A percentile compares a stretch with the other conserved stretches of the same genome.
phyloP scores from a whole-genome alignment of 2,797 vertebrate species.

The Danionella dracula region DNA sequence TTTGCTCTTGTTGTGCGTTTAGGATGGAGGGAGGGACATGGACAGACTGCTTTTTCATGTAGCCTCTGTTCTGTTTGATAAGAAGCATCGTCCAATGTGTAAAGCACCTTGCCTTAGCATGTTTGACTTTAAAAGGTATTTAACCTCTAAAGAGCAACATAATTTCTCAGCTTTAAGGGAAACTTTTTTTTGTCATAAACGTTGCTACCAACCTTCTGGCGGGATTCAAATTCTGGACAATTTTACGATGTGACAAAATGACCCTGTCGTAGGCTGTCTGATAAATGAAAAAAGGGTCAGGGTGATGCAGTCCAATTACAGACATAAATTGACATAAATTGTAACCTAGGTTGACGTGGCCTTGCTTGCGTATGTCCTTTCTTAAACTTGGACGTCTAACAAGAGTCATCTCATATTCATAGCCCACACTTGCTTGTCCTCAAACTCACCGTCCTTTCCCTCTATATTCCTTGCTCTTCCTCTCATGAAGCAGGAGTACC shows the following conservation, averaged over 20 bases:
- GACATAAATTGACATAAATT: slow-evolving; percentile 68
- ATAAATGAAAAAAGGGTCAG: slow-evolving; percentile 15
- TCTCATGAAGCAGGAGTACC: slow-evolving; percentile 33
- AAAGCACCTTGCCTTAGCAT: slow-evolving; percentile 64
- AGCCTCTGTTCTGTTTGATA: slow-evolving; percentile 55
- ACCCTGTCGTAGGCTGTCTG: slow-evolving; percentile 16
- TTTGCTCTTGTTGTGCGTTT: slow-evolving; percentile 35
- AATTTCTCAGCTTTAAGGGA: slow-evolving; percentile 13
- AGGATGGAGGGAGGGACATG: slow-evolving; percentile 13
- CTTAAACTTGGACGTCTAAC: slow-evolving; percentile 73
- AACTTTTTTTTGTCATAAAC: slow-evolving; percentile 12
- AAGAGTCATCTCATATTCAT: slow-evolving; percentile 88
- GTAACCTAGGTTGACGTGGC: slow-evolving; percentile 69
- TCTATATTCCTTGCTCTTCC: slow-evolving; percentile 40
- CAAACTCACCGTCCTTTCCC: slow-evolving; percentile 26
- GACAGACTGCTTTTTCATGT: slow-evolving; percentile 24
- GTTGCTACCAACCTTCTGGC: background rate
- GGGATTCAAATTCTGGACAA: background rate
- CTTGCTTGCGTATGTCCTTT: slow-evolving; percentile 69
- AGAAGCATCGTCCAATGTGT: slow-evolving; percentile 65
- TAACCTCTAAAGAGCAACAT: slow-evolving; percentile 1
- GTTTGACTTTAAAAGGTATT: slow-evolving; percentile 50
- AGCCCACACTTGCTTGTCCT: slow-evolving; percentile 55
- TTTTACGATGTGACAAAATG: slow-evolving; percentile 7
- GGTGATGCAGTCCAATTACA: slow-evolving; percentile 65